Conservation (phyloP, 2,888 invertebrate species). For the Diploptera punctata region DNA sequence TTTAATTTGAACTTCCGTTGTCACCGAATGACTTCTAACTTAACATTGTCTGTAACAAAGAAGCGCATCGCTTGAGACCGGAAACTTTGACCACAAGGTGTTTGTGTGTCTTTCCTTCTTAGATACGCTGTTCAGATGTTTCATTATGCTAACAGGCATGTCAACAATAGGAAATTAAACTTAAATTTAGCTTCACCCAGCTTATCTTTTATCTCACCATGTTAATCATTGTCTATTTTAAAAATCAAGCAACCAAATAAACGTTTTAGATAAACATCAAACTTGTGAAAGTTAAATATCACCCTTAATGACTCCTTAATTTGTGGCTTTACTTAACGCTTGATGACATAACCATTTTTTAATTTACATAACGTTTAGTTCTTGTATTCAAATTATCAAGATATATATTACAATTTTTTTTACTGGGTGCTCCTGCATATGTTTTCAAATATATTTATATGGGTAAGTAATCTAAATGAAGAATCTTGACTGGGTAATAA, state of each 20-base stretch:
- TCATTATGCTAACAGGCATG: neutral
- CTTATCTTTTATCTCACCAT: neutral
- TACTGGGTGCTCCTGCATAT: no score
- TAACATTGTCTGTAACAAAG: neutral
- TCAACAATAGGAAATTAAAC: neutral
- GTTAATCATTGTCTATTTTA: neutral
- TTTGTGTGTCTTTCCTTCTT: neutral
- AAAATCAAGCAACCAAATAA: neutral
- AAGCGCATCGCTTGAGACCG: neutral
- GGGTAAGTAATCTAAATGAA: no score
- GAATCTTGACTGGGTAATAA: no score
- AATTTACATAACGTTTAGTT: neutral
- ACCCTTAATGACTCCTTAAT: slow-evolving; percentile 13
- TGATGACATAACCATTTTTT: neutral
- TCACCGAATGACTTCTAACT: no score
- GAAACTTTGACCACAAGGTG: neutral
- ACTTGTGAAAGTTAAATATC: slow-evolving; percentile 1
- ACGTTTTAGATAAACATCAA: neutral
- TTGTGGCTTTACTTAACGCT: slow-evolving; percentile 9
- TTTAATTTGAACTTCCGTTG: no score
- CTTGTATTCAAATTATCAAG: neutral
- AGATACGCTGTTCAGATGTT: neutral
- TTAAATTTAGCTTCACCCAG: neutral
- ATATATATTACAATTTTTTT: no score
- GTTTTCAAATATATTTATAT: no score